Evolutionary conservation across 2,113 vertebrate genomes (phyloP), one percentile per base, ranked within the genome.

Genomic region (Echinops telfairi): DNA sequence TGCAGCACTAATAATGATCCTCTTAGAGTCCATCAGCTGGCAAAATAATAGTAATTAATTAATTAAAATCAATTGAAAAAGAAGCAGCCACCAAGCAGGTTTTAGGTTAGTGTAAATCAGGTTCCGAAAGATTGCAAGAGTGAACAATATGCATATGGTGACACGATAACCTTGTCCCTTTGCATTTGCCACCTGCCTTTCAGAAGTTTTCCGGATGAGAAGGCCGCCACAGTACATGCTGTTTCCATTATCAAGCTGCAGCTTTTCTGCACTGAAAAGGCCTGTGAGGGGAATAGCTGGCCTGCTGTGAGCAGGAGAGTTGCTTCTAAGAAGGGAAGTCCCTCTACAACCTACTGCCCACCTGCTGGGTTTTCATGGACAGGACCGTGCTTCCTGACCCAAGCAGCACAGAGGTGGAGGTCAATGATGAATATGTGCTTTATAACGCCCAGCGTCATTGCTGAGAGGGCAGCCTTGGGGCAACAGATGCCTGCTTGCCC

Each of bases 191-290:
- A 85, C 83, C 88, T 86, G 93, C 58, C 78, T 89, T 95, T 90
- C 53, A 95, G 93, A 95, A 90, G 83, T 88, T 71, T 76, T 75
- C 70, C 1, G 22, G 78, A 78, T 66, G 71, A 77, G 66, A 76
- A 83, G 85, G 90, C 95, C 82, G 0, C 31, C 25, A 64, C 76
- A 4, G 58, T 57, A n/a, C 92, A 81, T 16, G 87, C 96, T 96
- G 93, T 84, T 89, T 91, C 88, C 86, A 7, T 93, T 83, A 84
- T 40, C 94, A 88, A 93, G 70, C 76, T 29, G 53, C 38, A 92
- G 96, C 89, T 88, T 96, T 89, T 94, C 89, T 84, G 23, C 68
- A 78, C 88, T 88, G 83, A 88, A 93, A 85, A 96, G 92, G 90
- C 86, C 86, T 77, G 23, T 0, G 2, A 76, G 86, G 88, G 83